These are phyloP conservation scores for Opisthocomus hoazin DNA, from an alignment of 2,113 vertebrate species.

Conservation along the genomic window DNA sequence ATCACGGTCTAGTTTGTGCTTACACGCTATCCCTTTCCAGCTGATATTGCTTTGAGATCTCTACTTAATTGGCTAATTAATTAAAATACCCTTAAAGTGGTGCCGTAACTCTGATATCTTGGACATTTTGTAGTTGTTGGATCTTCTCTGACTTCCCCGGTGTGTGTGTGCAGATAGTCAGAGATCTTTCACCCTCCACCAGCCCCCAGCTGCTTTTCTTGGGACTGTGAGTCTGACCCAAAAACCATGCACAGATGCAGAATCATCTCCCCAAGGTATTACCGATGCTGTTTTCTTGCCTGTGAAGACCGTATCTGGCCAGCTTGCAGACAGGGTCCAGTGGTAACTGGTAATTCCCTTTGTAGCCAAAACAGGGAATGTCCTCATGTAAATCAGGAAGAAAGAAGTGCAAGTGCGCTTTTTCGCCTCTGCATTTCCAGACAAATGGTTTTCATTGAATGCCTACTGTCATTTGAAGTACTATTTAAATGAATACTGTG, in stretches of 20 bases:
- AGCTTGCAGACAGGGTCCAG: neutral
- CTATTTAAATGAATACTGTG: neutral
- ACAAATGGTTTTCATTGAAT: neutral
- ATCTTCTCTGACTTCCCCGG: neutral
- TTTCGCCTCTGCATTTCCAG: neutral
- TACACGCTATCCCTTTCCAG: neutral
- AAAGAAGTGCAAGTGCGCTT: neutral
- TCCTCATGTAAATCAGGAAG: neutral
- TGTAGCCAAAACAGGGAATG: neutral
- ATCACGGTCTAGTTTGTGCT: slow-evolving; percentile 7
- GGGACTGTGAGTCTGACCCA: neutral
- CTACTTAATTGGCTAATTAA: too few species aligned
- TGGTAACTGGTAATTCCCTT: neutral
- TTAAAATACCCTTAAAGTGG: neutral
- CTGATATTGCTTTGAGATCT: neutral
- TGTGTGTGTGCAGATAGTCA: neutral
- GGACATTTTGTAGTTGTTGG: neutral
- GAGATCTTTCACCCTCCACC: neutral
- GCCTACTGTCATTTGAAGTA: neutral
- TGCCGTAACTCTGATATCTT: neutral
- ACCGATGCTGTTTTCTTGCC: neutral
- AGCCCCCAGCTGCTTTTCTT: neutral
- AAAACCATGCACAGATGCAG: neutral
- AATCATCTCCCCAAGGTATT: too few species aligned
- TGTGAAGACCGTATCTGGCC: neutral